Base-by-base conservation (phyloP, 2,888 invertebrate genomes). In the Drosophila trichaetosa region DNA sequence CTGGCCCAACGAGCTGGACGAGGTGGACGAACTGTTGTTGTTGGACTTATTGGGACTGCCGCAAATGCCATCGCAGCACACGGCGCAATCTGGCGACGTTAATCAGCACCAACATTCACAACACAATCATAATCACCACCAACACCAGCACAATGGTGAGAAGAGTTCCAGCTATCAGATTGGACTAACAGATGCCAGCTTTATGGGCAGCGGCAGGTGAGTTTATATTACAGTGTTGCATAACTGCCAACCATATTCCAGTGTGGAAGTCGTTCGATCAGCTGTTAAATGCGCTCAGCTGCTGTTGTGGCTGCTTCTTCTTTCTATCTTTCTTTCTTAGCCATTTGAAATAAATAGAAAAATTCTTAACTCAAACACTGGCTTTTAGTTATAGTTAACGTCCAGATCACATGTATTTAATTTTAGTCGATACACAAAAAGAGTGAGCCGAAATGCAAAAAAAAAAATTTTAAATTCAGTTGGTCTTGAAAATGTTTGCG, bases 131-230 rank as follows among this genome's bases (percentile, higher is more conserved):
- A 48, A 49, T 0, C 79, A 66, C 11, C 79, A 66, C 13, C 64
- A 65, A 8, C 78, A 72, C n/a, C 76, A 81, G 18, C 88, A 84
- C 54, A 89, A 86, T 40, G 82, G 82, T 31, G 92, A 92, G 56
- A 91, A 90, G 67, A 91, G 76, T 69, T 80, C 90, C 34, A 90
- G 92, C 63, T 92, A 90, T 74, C 91, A 91, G 58, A 91, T 92
- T 60, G 91, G 91, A 18, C 71, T 67, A 7, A 67, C 88, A 11
- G 91, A 91, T 56, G 87, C 91, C 31, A 92, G 90, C 49, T 85
- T 89, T 18, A 82, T 91, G 70, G 92, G 90, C 64, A 91, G 83
- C 58, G 87, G 83, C 69, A 91, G 90, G 92, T 92, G 69, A 91
- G 89, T 69, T 21, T 31, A 0, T 42, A 1, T n/a, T 16, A 4